A percentile compares a stretch with the other conserved stretches of the same genome.
Evolutionary conservation across 1,140 invertebrate genomes (phyloP).

Genomic region (Ceratosolen fusciceps): DNA sequence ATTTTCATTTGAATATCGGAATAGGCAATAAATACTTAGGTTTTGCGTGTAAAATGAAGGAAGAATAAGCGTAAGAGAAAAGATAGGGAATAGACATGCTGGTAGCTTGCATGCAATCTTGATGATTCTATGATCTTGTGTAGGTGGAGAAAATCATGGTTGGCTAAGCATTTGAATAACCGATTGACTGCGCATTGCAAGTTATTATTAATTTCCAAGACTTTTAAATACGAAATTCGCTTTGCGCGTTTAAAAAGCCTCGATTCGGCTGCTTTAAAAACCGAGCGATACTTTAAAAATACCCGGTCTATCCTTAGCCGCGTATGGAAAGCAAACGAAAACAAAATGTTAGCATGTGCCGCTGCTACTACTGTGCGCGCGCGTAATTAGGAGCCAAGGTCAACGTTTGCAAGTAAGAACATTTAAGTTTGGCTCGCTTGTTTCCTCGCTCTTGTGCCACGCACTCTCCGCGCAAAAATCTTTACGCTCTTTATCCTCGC

Average conservation of each 20-base stretch:
- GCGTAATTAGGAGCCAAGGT: background rate
- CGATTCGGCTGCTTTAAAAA: background rate
- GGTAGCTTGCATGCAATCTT: background rate
- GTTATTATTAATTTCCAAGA: background rate
- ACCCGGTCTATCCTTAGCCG: background rate
- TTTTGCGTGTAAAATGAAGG: background rate
- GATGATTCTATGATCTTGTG: too few relatives aligned
- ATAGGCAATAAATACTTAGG: background rate
- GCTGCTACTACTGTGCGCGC: background rate
- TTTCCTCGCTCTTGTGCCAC: conserved; percentile 16
- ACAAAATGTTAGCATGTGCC: background rate
- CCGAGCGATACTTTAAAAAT: background rate
- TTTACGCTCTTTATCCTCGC: background rate
- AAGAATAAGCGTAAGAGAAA: background rate
- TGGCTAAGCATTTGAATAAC: background rate
- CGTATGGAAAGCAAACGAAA: background rate
- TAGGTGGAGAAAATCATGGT: background rate
- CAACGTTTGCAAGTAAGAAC: background rate
- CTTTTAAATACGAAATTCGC: background rate
- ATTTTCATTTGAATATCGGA: background rate
- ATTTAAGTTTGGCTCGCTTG: background rate
- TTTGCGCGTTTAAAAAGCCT: background rate
- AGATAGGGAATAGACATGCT: background rate
- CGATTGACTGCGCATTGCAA: background rate
- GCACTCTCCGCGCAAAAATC: conserved; percentile 17